These are phyloP conservation scores for Drosophila mercatorum DNA, from an alignment of 2,888 invertebrate genomes.

Conservation along the genomic window DNA sequence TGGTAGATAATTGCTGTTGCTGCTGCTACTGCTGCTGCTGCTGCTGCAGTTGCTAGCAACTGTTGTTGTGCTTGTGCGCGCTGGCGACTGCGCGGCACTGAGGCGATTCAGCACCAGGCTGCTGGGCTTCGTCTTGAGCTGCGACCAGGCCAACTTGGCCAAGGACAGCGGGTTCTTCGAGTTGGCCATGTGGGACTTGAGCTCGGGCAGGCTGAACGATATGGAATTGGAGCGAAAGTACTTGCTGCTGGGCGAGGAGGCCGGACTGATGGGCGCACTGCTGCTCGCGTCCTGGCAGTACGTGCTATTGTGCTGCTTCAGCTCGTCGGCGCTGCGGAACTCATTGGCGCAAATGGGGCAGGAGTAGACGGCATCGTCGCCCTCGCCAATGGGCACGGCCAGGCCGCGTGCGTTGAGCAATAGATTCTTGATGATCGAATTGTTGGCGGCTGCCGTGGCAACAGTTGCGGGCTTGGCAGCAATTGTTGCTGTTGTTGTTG, in stretches of 20 bases:
- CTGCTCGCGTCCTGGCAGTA: conserved; percentile 90
- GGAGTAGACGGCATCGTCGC: conserved; percentile 88
- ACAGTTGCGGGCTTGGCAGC: conserved; percentile 26
- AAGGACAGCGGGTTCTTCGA: conserved; percentile 81
- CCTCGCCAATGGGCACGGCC: conserved; percentile 86
- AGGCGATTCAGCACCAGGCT: conserved; percentile 86
- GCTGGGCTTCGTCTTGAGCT: conserved; percentile 86
- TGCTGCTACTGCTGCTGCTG: background rate
- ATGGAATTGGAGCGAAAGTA: conserved; percentile 87
- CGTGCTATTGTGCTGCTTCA: conserved; percentile 91
- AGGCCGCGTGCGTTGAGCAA: conserved; percentile 88
- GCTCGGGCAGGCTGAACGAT: conserved; percentile 86
- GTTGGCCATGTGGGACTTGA: conserved; percentile 84
- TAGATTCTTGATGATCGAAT: conserved; percentile 91
- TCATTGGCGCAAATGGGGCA: conserved; percentile 92
- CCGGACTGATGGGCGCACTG: conserved; percentile 84
- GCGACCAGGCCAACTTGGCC: conserved; percentile 84
- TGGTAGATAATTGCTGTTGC: background rate
- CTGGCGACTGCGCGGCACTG: conserved; percentile 77
- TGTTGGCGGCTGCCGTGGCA: conserved; percentile 84
- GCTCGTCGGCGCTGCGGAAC: conserved; percentile 91
- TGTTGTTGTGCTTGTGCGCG: conserved; percentile 59
- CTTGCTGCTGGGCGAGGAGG: conserved; percentile 84
- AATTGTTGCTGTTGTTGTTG: conserved; percentile 23
- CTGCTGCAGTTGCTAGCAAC: background rate